phyloP scores from a whole-genome alignment of 2,888 invertebrate species.

The Plebejus argus region DNA sequence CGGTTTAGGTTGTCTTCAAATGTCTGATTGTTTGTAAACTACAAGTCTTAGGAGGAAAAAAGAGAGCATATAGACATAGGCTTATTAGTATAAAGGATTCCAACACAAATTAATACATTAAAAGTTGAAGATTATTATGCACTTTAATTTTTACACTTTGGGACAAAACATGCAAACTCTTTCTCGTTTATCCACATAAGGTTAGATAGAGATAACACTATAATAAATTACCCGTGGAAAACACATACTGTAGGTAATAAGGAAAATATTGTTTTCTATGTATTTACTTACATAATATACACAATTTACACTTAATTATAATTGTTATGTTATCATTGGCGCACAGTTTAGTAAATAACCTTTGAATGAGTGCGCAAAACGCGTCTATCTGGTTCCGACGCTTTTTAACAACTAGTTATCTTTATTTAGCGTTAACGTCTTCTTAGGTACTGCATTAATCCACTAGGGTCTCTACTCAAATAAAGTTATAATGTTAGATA shows the following conservation, averaged over 20 bases:
- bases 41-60: background rate
- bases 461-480: background rate
- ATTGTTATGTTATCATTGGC: background rate
- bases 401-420: background rate
- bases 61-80: background rate
- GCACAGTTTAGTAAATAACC: background rate
- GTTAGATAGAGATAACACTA: background rate
- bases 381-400: background rate
- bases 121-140: background rate
- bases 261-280: background rate
- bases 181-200: background rate
- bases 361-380: background rate
- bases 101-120: background rate
- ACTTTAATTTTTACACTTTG: background rate
- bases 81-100: background rate
- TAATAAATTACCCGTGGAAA: background rate
- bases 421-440: background rate
- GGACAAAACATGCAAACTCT: background rate
- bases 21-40: background rate
- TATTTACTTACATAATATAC: background rate
- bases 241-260: background rate
- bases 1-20: background rate
- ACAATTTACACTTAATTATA: background rate
- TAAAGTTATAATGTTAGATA: background rate
- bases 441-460: background rate